These are phyloP conservation scores for Microtus pennsylvanicus DNA, from an alignment of 2,113 vertebrate genomes.

Conservation along the genomic window DNA sequence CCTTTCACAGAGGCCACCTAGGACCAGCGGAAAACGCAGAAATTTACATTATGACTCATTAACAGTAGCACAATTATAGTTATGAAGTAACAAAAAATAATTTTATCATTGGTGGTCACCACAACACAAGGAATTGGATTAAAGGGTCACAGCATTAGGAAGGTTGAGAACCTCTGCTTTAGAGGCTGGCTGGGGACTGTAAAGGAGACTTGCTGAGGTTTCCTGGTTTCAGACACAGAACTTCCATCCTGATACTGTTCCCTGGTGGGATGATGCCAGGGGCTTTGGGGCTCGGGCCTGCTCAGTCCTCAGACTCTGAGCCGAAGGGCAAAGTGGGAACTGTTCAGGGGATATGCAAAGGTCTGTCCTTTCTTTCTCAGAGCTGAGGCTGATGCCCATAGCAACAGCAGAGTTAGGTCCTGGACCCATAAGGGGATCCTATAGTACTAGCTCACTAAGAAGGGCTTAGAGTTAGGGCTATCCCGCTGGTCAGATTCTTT, in stretches of 20 bases:
- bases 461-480: not conserved
- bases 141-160: not conserved
- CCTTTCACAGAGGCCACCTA: not conserved
- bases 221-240: not conserved
- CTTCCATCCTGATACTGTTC: not conserved
- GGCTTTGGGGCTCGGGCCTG: not conserved
- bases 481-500: not conserved
- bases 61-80: not conserved
- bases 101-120: not conserved
- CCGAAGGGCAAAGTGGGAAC: not conserved
- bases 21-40: not conserved
- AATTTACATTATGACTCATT: not conserved
- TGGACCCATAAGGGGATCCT: not conserved
- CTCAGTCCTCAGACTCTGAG: not conserved
- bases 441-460: not conserved
- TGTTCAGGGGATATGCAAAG: accelerated
- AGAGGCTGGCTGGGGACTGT: not conserved
- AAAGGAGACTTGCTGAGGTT: not conserved
- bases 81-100: not conserved
- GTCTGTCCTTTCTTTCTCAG: accelerated
- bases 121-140: not conserved
- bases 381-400: no score
- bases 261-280: accelerated
- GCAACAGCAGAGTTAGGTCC: not conserved
- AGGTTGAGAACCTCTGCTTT: not conserved